Percentiles rank a stretch among this genome's conserved stretches.
Evolutionary conservation across 2,113 vertebrate species (phyloP).

Genomic region (Carollia perspicillata): DNA sequence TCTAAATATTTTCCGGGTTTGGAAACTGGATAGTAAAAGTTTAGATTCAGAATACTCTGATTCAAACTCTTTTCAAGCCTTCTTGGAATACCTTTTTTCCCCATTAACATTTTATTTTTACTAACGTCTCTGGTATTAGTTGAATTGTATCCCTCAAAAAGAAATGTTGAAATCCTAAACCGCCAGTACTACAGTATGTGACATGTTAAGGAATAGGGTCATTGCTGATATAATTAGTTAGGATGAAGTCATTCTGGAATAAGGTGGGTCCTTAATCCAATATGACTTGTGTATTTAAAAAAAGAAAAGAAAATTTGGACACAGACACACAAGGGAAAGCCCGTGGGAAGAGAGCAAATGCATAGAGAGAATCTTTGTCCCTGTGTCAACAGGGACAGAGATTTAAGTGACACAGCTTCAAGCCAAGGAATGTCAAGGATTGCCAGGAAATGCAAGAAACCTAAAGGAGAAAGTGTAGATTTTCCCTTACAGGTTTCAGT

Average conservation of each 20-base stretch:
- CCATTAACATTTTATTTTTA: neutral
- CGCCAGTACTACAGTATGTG: neutral
- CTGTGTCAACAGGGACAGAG: neutral
- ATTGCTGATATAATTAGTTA: neutral
- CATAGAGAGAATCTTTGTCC: neutral
- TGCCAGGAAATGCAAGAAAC: neutral
- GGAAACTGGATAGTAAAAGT: neutral
- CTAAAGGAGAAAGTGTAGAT: neutral
- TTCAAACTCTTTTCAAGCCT: neutral
- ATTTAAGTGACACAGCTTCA: neutral
- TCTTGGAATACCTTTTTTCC: neutral
- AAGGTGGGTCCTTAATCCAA: neutral
- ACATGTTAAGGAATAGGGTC: neutral
- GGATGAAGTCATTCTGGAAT: neutral
- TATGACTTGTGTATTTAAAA: neutral
- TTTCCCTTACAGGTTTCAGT: neutral
- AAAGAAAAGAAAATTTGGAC: neutral
- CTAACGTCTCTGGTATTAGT: neutral
- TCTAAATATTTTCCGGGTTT: constrained; percentile 11
- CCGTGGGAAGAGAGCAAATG: neutral
- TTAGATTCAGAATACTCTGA: neutral
- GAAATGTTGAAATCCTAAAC: neutral
- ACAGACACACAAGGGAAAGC: neutral
- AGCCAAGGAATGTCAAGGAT: neutral
- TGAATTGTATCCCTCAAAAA: neutral